Evolutionary conservation across 2,888 invertebrate species (phyloP), one percentile per base, ranked within the genome.

Genomic region (Lepidochrysops patricia): DNA sequence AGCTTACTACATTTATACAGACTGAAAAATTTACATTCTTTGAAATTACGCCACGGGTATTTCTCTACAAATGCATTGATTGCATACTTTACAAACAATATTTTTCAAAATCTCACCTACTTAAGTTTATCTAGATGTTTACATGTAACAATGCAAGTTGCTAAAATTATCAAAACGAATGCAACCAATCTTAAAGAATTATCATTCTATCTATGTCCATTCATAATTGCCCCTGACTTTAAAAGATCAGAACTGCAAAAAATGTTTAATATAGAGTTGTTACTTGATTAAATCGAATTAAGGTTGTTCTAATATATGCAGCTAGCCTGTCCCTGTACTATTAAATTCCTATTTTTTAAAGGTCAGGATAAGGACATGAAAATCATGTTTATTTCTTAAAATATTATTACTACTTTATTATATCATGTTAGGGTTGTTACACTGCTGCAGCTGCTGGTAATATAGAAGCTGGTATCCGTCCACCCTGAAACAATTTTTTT

Each of bases 31-130:
- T 76, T 90, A 64, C 82, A 83, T 66, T 90, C 90, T 61, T 71
- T 90, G 13, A 90, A 90, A 70, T 71, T 90, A 66, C 82, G 90
- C 13, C 90, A 90, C 70, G 89, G 89, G n/a, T 90, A 89, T 72
- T 90, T 90, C 70, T 90, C 90, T 29, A 84, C 86, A 25, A 79
- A 77, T 72, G 89, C 90, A 60, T 77, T 90, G 62, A 77, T 89
- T 62, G 80, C 82, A 70, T 89, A 85, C 75, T 90, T 90, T 69
- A 82, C 87, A 23, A 86, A 87, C 66, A 88, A 87, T 64, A 81
- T 75, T 68, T 90, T 90, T 76, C 87, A 81, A 68, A 73, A 84
- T 62, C 68, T 90, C 61, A 88, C 84, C 19, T 88, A 86, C 68
- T 71, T 90, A 58, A 90, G 90, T 69, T 76, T 90, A 50, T 90